These are phyloP conservation scores for Chaunax sp. DNA, from an alignment of 2,797 vertebrate genomes.

Conservation along the genomic window DNA sequence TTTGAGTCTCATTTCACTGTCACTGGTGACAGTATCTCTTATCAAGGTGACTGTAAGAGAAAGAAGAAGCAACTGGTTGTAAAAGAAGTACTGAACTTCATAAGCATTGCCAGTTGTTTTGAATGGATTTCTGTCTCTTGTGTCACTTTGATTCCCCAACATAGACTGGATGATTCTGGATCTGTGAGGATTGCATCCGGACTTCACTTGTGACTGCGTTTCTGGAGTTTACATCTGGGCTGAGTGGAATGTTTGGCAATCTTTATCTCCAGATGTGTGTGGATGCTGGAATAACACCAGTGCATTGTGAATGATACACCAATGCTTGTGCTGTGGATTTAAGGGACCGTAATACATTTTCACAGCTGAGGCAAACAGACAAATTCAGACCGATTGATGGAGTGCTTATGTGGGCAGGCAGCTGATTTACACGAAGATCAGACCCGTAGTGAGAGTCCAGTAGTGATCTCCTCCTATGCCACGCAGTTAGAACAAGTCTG, in stretches of 20 bases:
- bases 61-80: conserved; percentile 4
- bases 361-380: conserved; percentile 31
- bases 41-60: conserved; percentile 7
- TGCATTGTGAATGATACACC: conserved; percentile 54
- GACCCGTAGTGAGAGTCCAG: conserved; percentile 57
- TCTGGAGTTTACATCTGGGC: conserved; percentile 52
- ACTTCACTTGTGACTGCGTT: conserved; percentile 37
- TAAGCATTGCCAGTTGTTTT: conserved; percentile 3
- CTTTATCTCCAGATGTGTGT: conserved; percentile 64
- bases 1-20: conserved; percentile 9
- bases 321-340: conserved; percentile 31
- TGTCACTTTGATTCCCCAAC: conserved; percentile 6
- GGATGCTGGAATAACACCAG: conserved; percentile 47
- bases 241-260: conserved; percentile 59
- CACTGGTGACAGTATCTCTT: not conserved
- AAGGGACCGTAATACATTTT: conserved; percentile 33
- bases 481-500: conserved; percentile 60
- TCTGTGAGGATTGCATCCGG: conserved; percentile 33
- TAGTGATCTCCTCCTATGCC: conserved; percentile 67
- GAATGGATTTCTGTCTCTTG: conserved; percentile 17
- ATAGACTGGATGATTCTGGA: conserved; percentile 15
- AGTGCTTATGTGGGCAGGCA: conserved; percentile 49
- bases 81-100: not conserved
- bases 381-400: conserved; percentile 68
- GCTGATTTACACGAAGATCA: conserved; percentile 58